Conservation (phyloP, 2,113 vertebrate genomes). For the Pseudorhombus dupliciocellatus region DNA sequence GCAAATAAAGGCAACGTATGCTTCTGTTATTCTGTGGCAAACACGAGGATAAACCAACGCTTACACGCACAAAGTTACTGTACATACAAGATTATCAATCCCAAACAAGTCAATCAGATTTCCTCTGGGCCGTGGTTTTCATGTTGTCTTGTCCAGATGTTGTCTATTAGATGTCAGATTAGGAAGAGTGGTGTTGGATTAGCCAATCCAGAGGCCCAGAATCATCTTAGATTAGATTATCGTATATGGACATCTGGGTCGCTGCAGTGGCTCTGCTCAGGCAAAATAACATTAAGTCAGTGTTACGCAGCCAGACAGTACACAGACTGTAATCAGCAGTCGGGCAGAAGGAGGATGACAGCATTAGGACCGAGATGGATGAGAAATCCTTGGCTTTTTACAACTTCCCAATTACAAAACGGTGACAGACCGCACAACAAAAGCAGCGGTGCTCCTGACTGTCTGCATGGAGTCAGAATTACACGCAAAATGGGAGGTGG, state of each 20-base stretch:
- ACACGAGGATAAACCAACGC: conserved; percentile 43
- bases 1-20: conserved; percentile 21
- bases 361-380: conserved; percentile 57
- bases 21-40: conserved; percentile 30
- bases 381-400: conserved; percentile 60
- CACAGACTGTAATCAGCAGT: conserved; percentile 70
- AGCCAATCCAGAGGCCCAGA: conserved; percentile 72
- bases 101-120: conserved; percentile 68
- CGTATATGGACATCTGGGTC: conserved; percentile 74
- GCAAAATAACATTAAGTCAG: conserved; percentile 74
- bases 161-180: conserved; percentile 72
- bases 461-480: conserved; percentile 44
- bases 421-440: conserved; percentile 38
- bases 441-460: conserved; percentile 22
- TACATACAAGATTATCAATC: conserved; percentile 61
- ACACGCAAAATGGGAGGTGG: conserved; percentile 37
- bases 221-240: conserved; percentile 79
- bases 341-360: conserved; percentile 57
- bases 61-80: conserved; percentile 53
- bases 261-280: conserved; percentile 60
- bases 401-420: conserved; percentile 58
- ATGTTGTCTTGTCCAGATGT: conserved; percentile 67
- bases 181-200: conserved; percentile 74
- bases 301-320: conserved; percentile 66
- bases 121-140: conserved; percentile 39